A percentile compares a stretch with the other conserved stretches of the same genome.
phyloP scores from a whole-genome alignment of 2,113 vertebrate genomes.

The Tragelaphus imberbis region DNA sequence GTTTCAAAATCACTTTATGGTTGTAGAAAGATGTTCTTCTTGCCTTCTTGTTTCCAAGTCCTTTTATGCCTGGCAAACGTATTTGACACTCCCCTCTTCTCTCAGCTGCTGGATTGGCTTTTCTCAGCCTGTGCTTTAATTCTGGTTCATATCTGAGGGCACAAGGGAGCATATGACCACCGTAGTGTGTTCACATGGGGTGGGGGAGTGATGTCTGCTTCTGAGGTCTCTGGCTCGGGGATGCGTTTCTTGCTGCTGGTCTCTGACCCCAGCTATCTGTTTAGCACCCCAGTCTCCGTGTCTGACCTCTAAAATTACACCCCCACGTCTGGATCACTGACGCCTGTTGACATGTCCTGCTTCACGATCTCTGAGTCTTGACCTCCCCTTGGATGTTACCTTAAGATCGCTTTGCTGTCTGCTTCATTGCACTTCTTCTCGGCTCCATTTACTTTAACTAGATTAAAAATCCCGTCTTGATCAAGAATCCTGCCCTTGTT shows the following conservation, averaged over 20 bases:
- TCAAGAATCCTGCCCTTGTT: neutral
- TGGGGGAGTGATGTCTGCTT: neutral
- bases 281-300: neutral
- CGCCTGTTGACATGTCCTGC: neutral
- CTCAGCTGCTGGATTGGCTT: neutral
- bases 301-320: neutral
- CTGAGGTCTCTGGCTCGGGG: neutral
- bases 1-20: neutral
- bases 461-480: neutral
- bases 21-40: neutral
- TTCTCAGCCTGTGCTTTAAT: neutral
- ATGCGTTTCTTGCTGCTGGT: neutral
- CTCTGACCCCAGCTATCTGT: neutral
- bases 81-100: neutral
- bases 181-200: fast-evolving
- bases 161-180: neutral
- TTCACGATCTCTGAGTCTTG: neutral
- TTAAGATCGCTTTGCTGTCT: neutral
- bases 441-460: neutral
- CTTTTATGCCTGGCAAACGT: neutral
- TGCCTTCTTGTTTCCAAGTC: neutral
- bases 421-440: neutral
- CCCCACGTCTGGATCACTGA: neutral
- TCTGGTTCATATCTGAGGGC: neutral
- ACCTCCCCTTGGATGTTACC: neutral